phyloP scores from a whole-genome alignment of 2,113 vertebrate species.

The Manacus vitellinus region DNA sequence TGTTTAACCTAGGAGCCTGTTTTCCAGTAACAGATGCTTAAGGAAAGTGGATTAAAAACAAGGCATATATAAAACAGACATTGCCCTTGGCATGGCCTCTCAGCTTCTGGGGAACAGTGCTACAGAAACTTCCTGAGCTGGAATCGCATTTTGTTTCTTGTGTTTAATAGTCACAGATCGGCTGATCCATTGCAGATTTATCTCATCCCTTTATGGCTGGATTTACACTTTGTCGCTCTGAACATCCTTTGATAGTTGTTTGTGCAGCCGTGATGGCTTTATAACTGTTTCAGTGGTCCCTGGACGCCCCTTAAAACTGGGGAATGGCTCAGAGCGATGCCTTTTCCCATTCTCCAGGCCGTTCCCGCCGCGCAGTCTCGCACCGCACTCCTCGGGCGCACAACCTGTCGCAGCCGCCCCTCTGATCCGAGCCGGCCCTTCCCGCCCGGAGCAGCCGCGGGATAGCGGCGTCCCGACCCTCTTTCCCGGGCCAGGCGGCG shows the following conservation, averaged over 20 bases:
- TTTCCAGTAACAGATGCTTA: conserved; percentile 42
- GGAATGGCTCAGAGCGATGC: fast-evolving
- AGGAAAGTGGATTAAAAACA: conserved; percentile 52
- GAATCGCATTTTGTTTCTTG: neutral
- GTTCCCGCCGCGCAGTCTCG: fast-evolving
- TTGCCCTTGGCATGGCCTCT: neutral
- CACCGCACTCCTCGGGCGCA: fast-evolving
- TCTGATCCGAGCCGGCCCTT: fast-evolving
- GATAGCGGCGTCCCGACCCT: fast-evolving
- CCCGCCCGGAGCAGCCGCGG: neutral
- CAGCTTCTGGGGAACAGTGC: conserved; percentile 1
- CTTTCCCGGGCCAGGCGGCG: fast-evolving
- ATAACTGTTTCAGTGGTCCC: neutral
- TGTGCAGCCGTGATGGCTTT: neutral
- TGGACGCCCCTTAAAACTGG: neutral
- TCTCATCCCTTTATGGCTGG: neutral
- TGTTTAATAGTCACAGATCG: neutral
- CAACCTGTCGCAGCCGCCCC: fast-evolving
- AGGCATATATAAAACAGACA: conserved; percentile 29
- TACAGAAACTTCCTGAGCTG: conserved; percentile 21
- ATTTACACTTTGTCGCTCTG: neutral
- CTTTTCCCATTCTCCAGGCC: neutral
- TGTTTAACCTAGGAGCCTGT: conserved; percentile 22
- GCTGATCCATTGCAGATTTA: neutral
- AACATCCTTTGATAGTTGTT: neutral